phyloP scores from a whole-genome alignment of 2,797 vertebrate species.

The Antrozous pallidus region DNA sequence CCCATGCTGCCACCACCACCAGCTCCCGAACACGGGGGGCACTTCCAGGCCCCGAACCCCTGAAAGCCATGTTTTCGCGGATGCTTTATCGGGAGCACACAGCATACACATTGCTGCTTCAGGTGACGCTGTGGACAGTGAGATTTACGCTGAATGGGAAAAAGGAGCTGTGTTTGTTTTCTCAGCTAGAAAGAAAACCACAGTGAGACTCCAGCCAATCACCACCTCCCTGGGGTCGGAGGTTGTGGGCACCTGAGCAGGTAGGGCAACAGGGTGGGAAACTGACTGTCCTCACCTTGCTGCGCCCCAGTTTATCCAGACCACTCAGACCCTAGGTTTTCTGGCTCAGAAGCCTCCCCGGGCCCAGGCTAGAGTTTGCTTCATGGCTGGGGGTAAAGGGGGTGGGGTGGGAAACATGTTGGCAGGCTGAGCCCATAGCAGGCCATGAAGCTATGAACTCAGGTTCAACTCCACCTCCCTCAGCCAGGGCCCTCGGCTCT shows the following conservation, averaged over 20 bases:
- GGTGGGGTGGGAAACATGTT: not conserved
- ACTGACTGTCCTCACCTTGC: not conserved
- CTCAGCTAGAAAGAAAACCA: not conserved
- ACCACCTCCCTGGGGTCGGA: accelerated
- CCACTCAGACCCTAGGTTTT: accelerated
- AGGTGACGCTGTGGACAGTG: not conserved
- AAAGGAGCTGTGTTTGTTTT: not conserved
- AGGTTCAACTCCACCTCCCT: not conserved
- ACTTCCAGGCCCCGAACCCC: conserved; percentile 24
- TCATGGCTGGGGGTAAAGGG: not conserved
- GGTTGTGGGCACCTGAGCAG: not conserved
- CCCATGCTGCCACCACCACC: not conserved
- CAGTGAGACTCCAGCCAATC: accelerated
- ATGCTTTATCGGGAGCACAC: not conserved
- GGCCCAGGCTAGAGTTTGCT: not conserved
- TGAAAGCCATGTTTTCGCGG: not conserved
- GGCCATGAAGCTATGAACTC: not conserved
- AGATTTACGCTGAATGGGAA: not conserved
- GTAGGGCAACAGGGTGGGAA: accelerated
- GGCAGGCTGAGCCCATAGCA: not conserved
- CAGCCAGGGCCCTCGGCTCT: not conserved
- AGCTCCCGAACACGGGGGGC: not conserved
- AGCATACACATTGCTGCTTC: not conserved
- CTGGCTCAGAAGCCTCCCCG: not conserved
- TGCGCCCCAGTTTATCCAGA: not conserved